Evolutionary conservation across 2,888 invertebrate species (phyloP), one percentile per base, ranked within the genome.

Genomic region (Synanthedon tipuliformis): DNA sequence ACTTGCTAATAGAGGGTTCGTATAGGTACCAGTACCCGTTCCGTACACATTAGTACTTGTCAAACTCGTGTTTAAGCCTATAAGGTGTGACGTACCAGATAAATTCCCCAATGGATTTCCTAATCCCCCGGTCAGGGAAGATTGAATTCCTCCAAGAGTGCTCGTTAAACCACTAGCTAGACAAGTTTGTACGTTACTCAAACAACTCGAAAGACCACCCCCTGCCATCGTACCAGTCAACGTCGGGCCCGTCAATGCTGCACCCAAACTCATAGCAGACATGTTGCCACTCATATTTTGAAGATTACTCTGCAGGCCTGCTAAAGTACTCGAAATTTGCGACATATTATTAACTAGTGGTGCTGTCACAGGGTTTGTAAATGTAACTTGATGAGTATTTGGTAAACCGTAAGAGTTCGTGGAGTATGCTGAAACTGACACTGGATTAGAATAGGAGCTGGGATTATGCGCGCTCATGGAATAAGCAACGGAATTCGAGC

Each of bases 1-100:
- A 73, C 89, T 71, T 61, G 90, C 79, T 61, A 88, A 81, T 57
- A 92, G 75, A 15, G 92, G 92, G 68, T 92, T 92, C 55, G 92
- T 90, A 65, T 92, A 93, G 3, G 91, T 91, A 49, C 84, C 85
- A 51, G 81, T 72, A 18, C 66, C 66, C 23, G 80, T 78, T 51
- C 83, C 86, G 58, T 86, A 88, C 27, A 68, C 77, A 54, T 66
- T 78, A 7, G 79, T 77, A 34, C 75, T 80, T 1, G 77, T 68
- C 58, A 88, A 67, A 64, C 78, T 87, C 45, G 88, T 83, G 57
- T 81, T 86, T 50, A 88, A 64, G 41, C 71, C 80, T 57, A 81
- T 78, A 50, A 88, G 69, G 65, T 88, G 85, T 45, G 80, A 74
- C 16, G 76, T 83, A 41, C 79, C 74, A 12, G 82, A 82, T 16